These are phyloP conservation scores for Sander lucioperca DNA, from an alignment of 2,113 vertebrate species.

Conservation along the genomic window DNA sequence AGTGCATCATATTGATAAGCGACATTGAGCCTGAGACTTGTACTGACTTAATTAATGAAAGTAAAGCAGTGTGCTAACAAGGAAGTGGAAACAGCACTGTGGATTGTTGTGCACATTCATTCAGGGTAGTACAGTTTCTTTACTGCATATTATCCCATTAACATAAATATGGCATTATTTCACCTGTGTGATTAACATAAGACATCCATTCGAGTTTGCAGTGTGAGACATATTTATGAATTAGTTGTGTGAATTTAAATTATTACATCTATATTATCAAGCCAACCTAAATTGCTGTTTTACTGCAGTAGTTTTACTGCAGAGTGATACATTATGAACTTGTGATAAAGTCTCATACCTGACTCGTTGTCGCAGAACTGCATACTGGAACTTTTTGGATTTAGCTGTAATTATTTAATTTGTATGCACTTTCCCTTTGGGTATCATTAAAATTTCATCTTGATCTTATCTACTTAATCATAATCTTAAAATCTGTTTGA, in stretches of 20 bases:
- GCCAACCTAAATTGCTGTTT: constrained; percentile 2
- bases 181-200: background rate
- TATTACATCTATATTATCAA: background rate
- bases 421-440: constrained; percentile 65
- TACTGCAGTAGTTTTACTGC: background rate
- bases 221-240: constrained; percentile 37
- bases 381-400: constrained; percentile 49
- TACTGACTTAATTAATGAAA: constrained; percentile 55
- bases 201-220: background rate
- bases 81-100: background rate
- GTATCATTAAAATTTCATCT: constrained; percentile 75
- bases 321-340: background rate
- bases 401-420: constrained; percentile 62
- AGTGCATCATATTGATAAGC: constrained; percentile 59
- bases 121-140: background rate
- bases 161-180: background rate
- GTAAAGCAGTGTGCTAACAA: constrained; percentile 52
- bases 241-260: constrained; percentile 43
- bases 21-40: constrained; percentile 37
- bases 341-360: constrained; percentile 33
- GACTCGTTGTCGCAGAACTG: constrained; percentile 6
- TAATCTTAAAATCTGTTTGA: constrained; percentile 70
- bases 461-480: constrained; percentile 70
- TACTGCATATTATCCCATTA: constrained; percentile 5
- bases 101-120: constrained; percentile 9